A percentile compares a stretch with the other conserved stretches of the same genome.
Conservation (phyloP, 2,113 vertebrate genomes). For the Nanorana parkeri region DNA sequence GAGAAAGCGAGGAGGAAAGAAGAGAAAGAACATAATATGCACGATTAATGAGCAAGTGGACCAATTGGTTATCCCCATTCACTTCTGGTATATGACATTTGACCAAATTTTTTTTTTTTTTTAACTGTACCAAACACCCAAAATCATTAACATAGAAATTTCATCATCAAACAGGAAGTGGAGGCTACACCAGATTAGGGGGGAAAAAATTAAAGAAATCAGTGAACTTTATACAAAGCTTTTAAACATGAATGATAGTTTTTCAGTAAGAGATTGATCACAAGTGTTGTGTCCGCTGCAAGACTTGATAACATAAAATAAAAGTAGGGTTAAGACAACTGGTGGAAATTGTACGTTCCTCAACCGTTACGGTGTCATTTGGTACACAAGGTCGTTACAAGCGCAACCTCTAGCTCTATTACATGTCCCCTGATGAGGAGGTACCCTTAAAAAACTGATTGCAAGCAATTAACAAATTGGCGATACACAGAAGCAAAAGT, state of each 20-base stretch:
- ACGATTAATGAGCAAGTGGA: slow-evolving; percentile 86
- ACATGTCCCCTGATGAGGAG: slow-evolving; percentile 64
- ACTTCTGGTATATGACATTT: slow-evolving; percentile 77
- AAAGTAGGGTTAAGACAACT: slow-evolving; percentile 15
- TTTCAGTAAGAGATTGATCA: slow-evolving; percentile 66
- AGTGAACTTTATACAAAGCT: slow-evolving; percentile 67
- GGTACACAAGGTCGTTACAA: neutral
- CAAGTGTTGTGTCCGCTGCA: slow-evolving; percentile 76
- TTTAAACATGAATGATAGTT: slow-evolving; percentile 67
- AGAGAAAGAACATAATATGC: slow-evolving; percentile 88
- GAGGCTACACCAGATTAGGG: slow-evolving; percentile 73
- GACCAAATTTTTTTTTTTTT: too few relatives aligned
- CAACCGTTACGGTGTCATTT: neutral
- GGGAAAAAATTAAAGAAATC: slow-evolving; percentile 67
- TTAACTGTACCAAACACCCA: too few relatives aligned
- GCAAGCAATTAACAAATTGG: slow-evolving; percentile 86
- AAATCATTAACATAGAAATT: slow-evolving; percentile 69
- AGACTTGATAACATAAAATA: slow-evolving; percentile 71
- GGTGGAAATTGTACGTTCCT: neutral
- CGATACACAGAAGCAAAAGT: slow-evolving; percentile 97
- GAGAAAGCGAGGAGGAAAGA: slow-evolving; percentile 86
- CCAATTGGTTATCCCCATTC: slow-evolving; percentile 74
- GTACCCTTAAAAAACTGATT: slow-evolving; percentile 85
- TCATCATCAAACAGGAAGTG: slow-evolving; percentile 72
- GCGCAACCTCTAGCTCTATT: slow-evolving; percentile 65